Conservation (phyloP, 2,113 vertebrate species). For the Pithys albifrons region DNA sequence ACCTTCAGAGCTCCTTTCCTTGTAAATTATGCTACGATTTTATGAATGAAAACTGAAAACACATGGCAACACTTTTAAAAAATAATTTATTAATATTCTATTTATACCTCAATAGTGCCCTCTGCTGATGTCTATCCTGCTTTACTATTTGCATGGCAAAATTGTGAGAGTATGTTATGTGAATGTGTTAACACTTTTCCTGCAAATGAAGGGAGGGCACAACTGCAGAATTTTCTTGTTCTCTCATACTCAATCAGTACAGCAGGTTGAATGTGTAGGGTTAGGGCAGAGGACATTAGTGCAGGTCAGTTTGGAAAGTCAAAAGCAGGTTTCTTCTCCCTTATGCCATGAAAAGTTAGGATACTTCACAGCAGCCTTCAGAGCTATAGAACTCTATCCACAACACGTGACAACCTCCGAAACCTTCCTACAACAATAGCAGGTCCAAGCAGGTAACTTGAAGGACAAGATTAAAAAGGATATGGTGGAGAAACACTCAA, state of each 20-base stretch:
- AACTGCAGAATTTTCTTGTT: not conserved
- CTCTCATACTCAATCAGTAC: not conserved
- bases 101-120: constrained; percentile 46
- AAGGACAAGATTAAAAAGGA: not conserved
- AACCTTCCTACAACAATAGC: not conserved
- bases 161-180: accelerated
- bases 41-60: not conserved
- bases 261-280: not conserved
- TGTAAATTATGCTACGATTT: not conserved
- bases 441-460: not conserved
- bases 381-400: not conserved
- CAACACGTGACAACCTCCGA: not conserved
- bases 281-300: not conserved
- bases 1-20: not conserved
- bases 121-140: constrained; percentile 27
- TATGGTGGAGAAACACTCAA: not conserved
- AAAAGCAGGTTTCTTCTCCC: not conserved
- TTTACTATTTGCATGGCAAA: not conserved
- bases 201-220: not conserved
- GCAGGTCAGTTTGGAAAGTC: not conserved
- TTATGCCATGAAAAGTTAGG: not conserved
- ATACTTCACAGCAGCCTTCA: not conserved
- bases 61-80: accelerated
- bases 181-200: not conserved
- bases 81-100: not conserved